These are phyloP conservation scores for Dilophus febrilis DNA, from an alignment of 2,888 invertebrate genomes.

Conservation along the genomic window DNA sequence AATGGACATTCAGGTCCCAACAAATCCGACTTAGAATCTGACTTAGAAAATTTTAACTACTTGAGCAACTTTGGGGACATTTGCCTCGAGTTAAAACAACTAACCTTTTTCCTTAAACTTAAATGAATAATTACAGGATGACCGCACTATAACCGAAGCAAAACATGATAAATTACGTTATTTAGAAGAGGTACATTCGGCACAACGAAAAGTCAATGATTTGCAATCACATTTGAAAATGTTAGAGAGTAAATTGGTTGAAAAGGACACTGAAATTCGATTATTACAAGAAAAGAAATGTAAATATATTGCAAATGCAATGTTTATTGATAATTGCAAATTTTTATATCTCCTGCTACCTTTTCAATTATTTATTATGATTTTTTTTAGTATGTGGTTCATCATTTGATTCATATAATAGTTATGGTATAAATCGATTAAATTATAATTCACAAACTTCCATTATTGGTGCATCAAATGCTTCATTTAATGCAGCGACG, in stretches of 20 bases:
- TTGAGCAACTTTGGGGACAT: too few species aligned
- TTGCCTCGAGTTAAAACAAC: too few species aligned
- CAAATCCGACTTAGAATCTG: too few species aligned
- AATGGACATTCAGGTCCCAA: too few species aligned
- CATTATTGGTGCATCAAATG: conserved; percentile 12
- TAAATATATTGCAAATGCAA: conserved; percentile 5
- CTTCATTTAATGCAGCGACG: conserved; percentile 12
- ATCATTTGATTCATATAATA: conserved; percentile 15
- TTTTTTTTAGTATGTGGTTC: conserved; percentile 12
- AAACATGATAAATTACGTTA: conserved; percentile 71
- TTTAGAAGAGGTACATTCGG: conserved; percentile 75
- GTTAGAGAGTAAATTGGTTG: conserved; percentile 71
- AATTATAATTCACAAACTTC: conserved; percentile 13
- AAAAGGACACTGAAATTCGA: conserved; percentile 79
- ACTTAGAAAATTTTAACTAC: too few species aligned
- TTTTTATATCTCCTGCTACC: background rate
- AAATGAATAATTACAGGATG: conserved; percentile 50
- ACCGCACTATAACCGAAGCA: conserved; percentile 70
- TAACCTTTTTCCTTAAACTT: too few species aligned
- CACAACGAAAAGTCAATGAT: conserved; percentile 72
- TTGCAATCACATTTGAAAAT: conserved; percentile 74
- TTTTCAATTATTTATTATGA: background rate
- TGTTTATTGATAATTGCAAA: background rate
- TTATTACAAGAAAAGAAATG: conserved; percentile 57
- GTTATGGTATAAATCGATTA: conserved; percentile 11